phyloP scores from a whole-genome alignment of 2,888 invertebrate genomes.

The Apamea monoglypha region DNA sequence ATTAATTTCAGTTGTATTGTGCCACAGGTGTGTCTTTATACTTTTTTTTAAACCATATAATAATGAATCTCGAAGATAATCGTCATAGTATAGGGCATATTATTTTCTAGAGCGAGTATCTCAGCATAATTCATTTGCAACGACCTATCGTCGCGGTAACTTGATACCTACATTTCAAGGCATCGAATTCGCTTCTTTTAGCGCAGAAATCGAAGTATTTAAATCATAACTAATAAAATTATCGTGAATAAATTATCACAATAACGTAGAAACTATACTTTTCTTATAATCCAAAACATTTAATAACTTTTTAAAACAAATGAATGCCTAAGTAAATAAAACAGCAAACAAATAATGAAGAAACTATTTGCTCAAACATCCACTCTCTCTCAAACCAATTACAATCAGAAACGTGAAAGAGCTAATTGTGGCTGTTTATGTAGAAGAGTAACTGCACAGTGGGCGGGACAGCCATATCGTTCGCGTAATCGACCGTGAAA shows the following conservation, averaged over 20 bases:
- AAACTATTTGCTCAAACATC: slow-evolving; percentile 20
- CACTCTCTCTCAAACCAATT: slow-evolving; percentile 41
- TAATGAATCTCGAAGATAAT: neutral
- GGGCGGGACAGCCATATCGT: slow-evolving; percentile 57
- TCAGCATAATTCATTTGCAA: neutral
- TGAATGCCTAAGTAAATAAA: neutral
- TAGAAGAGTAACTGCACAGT: slow-evolving; percentile 38
- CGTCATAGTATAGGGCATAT: neutral
- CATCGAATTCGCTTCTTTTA: neutral
- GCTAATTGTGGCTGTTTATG: slow-evolving; percentile 45
- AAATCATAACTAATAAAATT: neutral
- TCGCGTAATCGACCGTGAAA: slow-evolving; percentile 66
- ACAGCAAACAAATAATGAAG: neutral
- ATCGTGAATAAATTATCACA: neutral
- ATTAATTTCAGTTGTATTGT: neutral
- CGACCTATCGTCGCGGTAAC: neutral
- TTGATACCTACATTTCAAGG: neutral
- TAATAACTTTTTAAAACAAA: neutral
- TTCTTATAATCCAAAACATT: neutral
- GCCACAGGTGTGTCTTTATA: neutral
- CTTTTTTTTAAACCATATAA: neutral
- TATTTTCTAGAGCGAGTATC: neutral
- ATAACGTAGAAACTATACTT: neutral
- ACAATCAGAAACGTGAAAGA: slow-evolving; percentile 34
- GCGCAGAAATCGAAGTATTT: neutral